Evolutionary conservation across 2,113 vertebrate species (phyloP).

Genomic region (Numenius arquata): DNA sequence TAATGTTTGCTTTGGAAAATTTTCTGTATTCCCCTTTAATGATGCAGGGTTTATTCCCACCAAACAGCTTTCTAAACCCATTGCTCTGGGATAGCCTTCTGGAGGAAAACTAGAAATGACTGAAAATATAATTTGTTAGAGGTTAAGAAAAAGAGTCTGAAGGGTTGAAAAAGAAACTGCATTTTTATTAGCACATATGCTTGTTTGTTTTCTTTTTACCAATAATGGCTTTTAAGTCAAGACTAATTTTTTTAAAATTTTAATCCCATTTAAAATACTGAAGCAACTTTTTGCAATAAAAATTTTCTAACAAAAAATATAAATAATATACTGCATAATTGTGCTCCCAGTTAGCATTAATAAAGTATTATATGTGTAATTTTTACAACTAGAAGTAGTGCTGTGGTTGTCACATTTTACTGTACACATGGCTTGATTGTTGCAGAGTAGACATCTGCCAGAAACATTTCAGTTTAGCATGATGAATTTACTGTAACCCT

Average conservation of each 20-base stretch:
- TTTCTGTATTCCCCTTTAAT: background rate
- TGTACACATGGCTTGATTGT: conserved; percentile 82
- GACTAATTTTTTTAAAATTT: background rate
- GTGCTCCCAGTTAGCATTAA: conserved; percentile 52
- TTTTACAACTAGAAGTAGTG: conserved; percentile 54
- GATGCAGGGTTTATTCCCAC: background rate
- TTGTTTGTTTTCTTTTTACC: background rate
- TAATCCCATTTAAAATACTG: background rate
- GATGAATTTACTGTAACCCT: conserved; percentile 88
- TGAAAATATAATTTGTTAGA: background rate
- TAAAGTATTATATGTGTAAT: conserved; percentile 56
- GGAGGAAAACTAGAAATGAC: background rate
- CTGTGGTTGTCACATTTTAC: conserved; percentile 75
- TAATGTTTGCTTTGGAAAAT: background rate
- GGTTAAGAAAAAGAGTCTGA: background rate
- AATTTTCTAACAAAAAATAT: conserved; percentile 11
- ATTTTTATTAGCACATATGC: background rate
- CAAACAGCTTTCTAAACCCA: background rate
- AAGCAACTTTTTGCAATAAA: background rate
- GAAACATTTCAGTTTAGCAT: conserved; percentile 93
- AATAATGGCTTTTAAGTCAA: background rate
- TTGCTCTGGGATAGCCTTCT: background rate
- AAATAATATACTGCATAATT: conserved; percentile 19
- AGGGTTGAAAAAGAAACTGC: background rate
- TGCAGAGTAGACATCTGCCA: conserved; percentile 90